Percentiles rank a stretch among this genome's conserved stretches.
Conservation (phyloP, 2,797 vertebrate species). For the Craterocephalus amniculus region DNA sequence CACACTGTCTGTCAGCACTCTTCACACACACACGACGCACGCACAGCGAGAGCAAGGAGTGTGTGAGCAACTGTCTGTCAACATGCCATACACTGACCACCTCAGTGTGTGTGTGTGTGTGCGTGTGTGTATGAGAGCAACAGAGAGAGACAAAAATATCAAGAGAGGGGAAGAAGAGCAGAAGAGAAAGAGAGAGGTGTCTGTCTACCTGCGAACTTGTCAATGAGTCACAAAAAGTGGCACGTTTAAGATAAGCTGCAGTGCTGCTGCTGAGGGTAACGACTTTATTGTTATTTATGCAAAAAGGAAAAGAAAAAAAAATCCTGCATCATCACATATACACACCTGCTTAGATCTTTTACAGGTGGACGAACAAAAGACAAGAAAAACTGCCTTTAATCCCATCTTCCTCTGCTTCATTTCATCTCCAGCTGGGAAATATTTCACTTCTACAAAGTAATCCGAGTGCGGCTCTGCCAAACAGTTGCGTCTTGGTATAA, state of each 20-base stretch:
- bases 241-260: slow-evolving; percentile 1
- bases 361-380: slow-evolving; percentile 21
- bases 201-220: slow-evolving; percentile 55
- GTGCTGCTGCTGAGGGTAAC: neutral
- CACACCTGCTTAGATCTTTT: slow-evolving; percentile 19
- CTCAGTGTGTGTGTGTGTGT: slow-evolving; percentile 49
- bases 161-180: slow-evolving; percentile 42
- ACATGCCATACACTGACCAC: slow-evolving; percentile 67
- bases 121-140: slow-evolving; percentile 53
- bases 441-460: slow-evolving; percentile 49
- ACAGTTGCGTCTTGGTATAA: slow-evolving; percentile 47
- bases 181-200: slow-evolving; percentile 38
- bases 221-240: slow-evolving; percentile 41
- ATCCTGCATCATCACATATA: slow-evolving; percentile 21
- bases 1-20: slow-evolving; percentile 79
- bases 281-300: slow-evolving; percentile 4
- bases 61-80: slow-evolving; percentile 76
- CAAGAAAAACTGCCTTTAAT: slow-evolving; percentile 25
- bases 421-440: slow-evolving; percentile 11
- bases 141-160: slow-evolving; percentile 66
- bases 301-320: slow-evolving; percentile 4
- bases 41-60: slow-evolving; percentile 47
- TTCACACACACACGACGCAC: slow-evolving; percentile 55
- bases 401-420: slow-evolving; percentile 14
- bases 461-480: slow-evolving; percentile 45